Evolutionary conservation across 1,140 invertebrate species (phyloP).

Genomic region (Copidosoma floridanum): DNA sequence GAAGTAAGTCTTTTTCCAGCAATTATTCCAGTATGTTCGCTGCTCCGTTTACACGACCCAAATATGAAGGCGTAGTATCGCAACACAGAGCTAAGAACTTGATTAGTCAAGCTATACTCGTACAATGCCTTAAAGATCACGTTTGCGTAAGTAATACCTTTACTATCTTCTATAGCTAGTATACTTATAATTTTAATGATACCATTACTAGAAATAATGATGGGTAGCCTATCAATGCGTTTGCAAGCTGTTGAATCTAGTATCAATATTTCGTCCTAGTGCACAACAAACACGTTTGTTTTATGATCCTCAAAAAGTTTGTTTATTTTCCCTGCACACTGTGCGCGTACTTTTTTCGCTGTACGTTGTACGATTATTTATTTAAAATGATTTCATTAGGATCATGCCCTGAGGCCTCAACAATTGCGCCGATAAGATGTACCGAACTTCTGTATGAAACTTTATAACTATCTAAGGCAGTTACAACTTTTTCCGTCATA

Average conservation of each 20-base stretch:
- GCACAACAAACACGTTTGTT: too few species aligned
- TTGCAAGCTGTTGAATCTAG: conserved; percentile 3
- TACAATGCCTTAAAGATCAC: conserved; percentile 19
- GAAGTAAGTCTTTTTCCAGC: conserved; percentile 36
- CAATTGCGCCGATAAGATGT: not conserved
- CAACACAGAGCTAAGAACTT: conserved; percentile 40
- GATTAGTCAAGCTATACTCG: conserved; percentile 33
- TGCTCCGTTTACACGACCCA: conserved; percentile 34
- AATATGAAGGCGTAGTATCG: conserved; percentile 43
- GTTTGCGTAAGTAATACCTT: conserved; percentile 27
- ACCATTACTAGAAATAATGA: conserved; percentile 7
- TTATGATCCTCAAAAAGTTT: too few species aligned
- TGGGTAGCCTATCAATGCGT: conserved; percentile 14
- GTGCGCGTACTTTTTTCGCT: not conserved
- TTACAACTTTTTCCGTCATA: conserved; percentile 6
- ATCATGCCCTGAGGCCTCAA: not conserved
- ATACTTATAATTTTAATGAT: conserved; percentile 28
- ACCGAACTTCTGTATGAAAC: conserved; percentile 5
- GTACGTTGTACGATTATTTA: not conserved
- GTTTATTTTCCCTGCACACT: not conserved
- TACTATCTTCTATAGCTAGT: conserved; percentile 27
- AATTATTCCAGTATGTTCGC: conserved; percentile 37
- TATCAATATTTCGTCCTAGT: too few species aligned
- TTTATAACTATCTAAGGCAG: not conserved
- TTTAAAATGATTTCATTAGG: not conserved